Evolutionary conservation across 2,797 vertebrate species (phyloP).

Genomic region (Decapterus maruadsi): DNA sequence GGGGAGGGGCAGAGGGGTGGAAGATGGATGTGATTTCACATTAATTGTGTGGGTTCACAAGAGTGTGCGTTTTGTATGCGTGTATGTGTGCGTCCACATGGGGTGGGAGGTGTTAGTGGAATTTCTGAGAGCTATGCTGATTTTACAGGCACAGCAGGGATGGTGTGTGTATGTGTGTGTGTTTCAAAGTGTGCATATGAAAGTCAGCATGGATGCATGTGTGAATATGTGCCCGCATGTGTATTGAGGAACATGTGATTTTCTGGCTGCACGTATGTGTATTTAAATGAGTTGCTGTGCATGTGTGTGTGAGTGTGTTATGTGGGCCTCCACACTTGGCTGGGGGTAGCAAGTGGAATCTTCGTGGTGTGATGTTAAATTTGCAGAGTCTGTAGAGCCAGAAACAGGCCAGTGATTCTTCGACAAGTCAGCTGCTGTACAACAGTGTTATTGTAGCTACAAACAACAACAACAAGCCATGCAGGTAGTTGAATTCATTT

Average conservation of each 20-base stretch:
- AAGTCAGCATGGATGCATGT: slow-evolving; percentile 52
- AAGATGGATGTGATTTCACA: slow-evolving; percentile 81
- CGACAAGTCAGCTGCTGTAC: slow-evolving; percentile 37
- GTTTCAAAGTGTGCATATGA: slow-evolving; percentile 43
- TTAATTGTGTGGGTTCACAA: slow-evolving; percentile 82
- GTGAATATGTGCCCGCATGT: slow-evolving; percentile 35
- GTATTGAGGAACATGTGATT: slow-evolving; percentile 35
- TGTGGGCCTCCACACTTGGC: slow-evolving; percentile 60
- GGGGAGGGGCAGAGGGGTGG: slow-evolving; percentile 64
- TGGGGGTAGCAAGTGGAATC: slow-evolving; percentile 66
- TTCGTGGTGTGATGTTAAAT: slow-evolving; percentile 75
- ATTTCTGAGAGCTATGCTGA: slow-evolving; percentile 81
- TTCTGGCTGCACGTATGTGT: slow-evolving; percentile 7
- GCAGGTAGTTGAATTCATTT: neutral
- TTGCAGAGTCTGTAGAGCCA: slow-evolving; percentile 57
- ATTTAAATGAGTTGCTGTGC: slow-evolving; percentile 9
- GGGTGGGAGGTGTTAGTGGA: slow-evolving; percentile 80
- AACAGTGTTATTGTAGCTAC: slow-evolving; percentile 38
- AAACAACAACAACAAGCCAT: slow-evolving; percentile 37
- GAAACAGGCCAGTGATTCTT: slow-evolving; percentile 53
- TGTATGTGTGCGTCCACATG: slow-evolving; percentile 62
- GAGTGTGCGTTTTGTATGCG: slow-evolving; percentile 55
- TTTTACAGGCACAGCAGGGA: slow-evolving; percentile 78
- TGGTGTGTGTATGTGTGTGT: slow-evolving; percentile 23
- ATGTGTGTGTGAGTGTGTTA: slow-evolving; percentile 10